Base-by-base conservation (phyloP, 1,140 invertebrate genomes). In the Hycleus cichorii region DNA sequence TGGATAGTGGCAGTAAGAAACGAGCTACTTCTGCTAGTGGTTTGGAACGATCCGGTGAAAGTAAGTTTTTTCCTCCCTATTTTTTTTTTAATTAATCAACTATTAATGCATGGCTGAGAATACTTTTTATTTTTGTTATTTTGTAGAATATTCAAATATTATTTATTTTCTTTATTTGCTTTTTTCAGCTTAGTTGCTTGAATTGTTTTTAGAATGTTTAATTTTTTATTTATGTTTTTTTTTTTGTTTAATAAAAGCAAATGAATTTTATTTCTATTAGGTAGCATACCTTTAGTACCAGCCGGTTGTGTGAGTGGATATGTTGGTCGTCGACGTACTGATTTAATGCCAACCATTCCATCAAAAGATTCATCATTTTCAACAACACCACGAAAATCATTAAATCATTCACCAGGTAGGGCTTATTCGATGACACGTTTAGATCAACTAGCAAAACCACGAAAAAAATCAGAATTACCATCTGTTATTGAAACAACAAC, bases 341-440 rank as follows among this genome's bases (percentile, higher is more conserved):
- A 95, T 77, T 77, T 95, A 72, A 89, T 91, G 77, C 91, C 91
- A 58, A 93, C 91, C 62, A 83, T 92, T 74, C 90, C 90, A 53
- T 86, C 87, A 47, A 80, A 85, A 62, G 81, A 86, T 68, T 77
- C 81, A 60, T 69, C 79, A 68, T 77, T 72, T 72, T 32, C 32
- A 32, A 74, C 66, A 71, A 75, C 72, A 73, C 75, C 77, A 46
- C 67, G 70, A 59, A 83, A 82, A 74, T 76, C 80, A 64, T 82
- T 84, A 69, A 80, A 80, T 69, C 79, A 83, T 69, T 84, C 83
- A 70, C 83, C 83, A 88, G 87, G 87, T 88, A 91, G 90, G 83
- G 90, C 91, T 67, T 89, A 88, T 78, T 93, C 90, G 70, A 91
- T 93, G 90, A 89, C 90, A 67, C 85, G 91, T 68, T 81, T 94